These are phyloP conservation scores for Galeruca laticollis DNA, from an alignment of 2,888 invertebrate species.

Conservation along the genomic window DNA sequence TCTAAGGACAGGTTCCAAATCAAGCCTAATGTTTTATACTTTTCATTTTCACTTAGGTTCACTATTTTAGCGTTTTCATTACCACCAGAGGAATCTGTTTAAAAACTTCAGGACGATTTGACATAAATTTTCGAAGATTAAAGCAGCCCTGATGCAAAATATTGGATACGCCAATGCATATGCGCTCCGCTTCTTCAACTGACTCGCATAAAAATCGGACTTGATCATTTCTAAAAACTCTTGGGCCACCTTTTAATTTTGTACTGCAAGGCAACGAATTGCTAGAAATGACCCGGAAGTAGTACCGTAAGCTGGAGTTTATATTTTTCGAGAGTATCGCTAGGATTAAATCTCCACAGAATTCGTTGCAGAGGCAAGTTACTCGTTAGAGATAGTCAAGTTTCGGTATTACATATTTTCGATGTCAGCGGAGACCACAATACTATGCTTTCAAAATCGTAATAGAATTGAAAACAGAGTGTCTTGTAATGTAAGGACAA, in stretches of 20 bases:
- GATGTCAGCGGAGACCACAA: background rate
- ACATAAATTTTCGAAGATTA: conserved; percentile 38
- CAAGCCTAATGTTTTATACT: conserved; percentile 43
- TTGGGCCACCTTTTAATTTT: background rate
- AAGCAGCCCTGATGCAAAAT: conserved; percentile 35
- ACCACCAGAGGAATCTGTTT: conserved; percentile 13
- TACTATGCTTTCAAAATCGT: background rate
- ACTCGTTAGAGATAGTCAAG: background rate
- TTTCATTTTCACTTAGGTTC: conserved; percentile 33
- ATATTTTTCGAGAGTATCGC: background rate
- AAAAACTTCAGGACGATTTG: conserved; percentile 34
- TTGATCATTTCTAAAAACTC: background rate
- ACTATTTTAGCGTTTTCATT: conserved; percentile 29
- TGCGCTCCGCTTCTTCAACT: background rate
- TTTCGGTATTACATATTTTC: background rate
- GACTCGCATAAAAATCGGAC: background rate
- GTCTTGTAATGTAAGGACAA: background rate
- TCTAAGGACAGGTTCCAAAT: conserved; percentile 33
- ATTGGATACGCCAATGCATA: conserved; percentile 5
- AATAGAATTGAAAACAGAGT: background rate
- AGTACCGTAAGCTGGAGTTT: background rate
- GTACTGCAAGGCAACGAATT: background rate
- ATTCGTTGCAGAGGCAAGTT: conserved; percentile 1
- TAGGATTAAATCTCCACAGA: background rate
- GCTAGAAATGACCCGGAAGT: background rate